Evolutionary conservation across 1,140 invertebrate genomes (phyloP).

Genomic region (Eupristina koningsbergeri): DNA sequence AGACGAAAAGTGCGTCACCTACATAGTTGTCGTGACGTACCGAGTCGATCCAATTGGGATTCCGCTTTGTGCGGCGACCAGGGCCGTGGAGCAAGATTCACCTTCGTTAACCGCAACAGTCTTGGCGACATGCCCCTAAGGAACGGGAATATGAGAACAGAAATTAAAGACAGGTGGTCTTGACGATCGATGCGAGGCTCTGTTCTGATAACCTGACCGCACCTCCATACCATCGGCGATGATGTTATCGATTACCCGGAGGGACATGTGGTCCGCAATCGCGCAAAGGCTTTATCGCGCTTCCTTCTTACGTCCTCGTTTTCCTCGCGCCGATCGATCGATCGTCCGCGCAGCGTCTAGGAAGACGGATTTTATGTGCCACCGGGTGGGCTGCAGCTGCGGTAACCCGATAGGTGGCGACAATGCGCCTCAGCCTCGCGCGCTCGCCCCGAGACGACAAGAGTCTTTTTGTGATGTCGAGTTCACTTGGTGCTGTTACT

Average conservation of each 20-base stretch:
- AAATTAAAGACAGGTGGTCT: background rate
- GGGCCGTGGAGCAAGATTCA: too few relatives aligned
- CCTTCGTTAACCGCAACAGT: too few relatives aligned
- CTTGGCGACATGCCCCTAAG: background rate
- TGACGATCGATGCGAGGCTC: background rate
- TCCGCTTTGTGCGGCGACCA: too few relatives aligned
- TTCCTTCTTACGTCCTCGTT: slow-evolving; percentile 44
- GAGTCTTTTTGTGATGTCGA: background rate
- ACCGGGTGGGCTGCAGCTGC: background rate
- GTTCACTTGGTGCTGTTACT: background rate
- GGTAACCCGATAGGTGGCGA: slow-evolving; percentile 7
- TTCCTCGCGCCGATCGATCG: slow-evolving; percentile 29
- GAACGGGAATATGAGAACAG: background rate
- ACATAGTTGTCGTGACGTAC: background rate
- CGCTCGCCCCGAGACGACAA: background rate
- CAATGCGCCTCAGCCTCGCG: slow-evolving; percentile 16
- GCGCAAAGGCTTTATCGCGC: slow-evolving; percentile 23
- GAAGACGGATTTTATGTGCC: slow-evolving; percentile 8
- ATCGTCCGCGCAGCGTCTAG: background rate
- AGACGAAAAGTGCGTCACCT: background rate
- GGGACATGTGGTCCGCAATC: background rate
- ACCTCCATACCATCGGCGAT: slow-evolving; percentile 37
- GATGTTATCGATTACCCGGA: slow-evolving; percentile 49
- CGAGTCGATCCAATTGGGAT: too few relatives aligned
- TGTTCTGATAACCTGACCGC: background rate